These are phyloP conservation scores for Aplochiton taeniatus DNA, from an alignment of 2,797 vertebrate genomes.

Conservation along the genomic window DNA sequence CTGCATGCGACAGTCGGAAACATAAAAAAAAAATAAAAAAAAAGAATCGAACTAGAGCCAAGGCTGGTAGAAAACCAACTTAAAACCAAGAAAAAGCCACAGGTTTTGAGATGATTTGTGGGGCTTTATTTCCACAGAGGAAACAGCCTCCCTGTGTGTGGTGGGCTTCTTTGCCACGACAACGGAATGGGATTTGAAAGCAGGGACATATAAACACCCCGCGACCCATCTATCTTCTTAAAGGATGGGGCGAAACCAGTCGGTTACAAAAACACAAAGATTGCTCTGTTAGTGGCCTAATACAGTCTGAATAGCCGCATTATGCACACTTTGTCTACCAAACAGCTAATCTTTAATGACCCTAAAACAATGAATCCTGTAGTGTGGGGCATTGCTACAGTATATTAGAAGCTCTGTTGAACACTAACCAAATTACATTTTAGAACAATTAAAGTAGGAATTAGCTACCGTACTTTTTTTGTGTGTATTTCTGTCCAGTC, in stretches of 20 bases:
- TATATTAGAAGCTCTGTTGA: too few species aligned
- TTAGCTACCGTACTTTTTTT: neutral
- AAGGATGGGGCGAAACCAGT: conserved; percentile 58
- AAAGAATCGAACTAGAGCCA: conserved; percentile 46
- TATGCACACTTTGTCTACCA: neutral
- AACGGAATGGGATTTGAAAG: conserved; percentile 51
- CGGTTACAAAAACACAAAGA: conserved; percentile 61
- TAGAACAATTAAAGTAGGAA: neutral
- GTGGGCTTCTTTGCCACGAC: conserved; percentile 43
- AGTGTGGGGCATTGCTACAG: too few species aligned
- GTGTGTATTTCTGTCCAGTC: neutral
- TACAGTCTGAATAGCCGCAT: conserved; percentile 20
- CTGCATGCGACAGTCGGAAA: conserved; percentile 36
- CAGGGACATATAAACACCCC: conserved; percentile 50
- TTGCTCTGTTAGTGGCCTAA: conserved; percentile 49
- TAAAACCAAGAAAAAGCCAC: conserved; percentile 34
- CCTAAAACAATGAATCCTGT: too few species aligned
- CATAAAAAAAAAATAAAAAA: conserved; percentile 44
- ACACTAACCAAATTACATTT: too few species aligned
- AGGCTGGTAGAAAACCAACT: conserved; percentile 52
- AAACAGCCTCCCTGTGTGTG: conserved; percentile 63
- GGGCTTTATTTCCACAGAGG: conserved; percentile 70
- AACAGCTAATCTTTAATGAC: too few species aligned
- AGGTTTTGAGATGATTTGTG: conserved; percentile 55
- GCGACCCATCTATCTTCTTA: conserved; percentile 42